Percentiles rank a stretch among this genome's conserved stretches.
Conservation (phyloP, 2,113 vertebrate species). For the Misgurnus mizolepis region DNA sequence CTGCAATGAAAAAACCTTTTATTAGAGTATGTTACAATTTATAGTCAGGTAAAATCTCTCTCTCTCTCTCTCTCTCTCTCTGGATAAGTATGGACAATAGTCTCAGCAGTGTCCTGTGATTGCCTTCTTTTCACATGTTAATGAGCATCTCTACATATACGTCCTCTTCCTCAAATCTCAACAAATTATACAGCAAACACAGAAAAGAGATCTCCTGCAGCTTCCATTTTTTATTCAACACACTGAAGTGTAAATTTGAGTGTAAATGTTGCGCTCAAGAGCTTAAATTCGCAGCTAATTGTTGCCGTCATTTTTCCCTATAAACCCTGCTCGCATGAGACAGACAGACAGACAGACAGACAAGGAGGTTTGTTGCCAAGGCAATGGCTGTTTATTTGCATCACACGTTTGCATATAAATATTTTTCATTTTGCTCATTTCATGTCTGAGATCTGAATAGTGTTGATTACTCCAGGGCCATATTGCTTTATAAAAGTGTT, state of each 20-base stretch:
- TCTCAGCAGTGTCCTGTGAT: conserved; percentile 96
- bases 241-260: conserved; percentile 99
- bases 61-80: conserved; percentile 63
- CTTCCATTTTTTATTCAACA: conserved; percentile 79
- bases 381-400: conserved; percentile 78
- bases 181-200: conserved; percentile 90
- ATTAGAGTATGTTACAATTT: conserved; percentile 58
- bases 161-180: conserved; percentile 75
- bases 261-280: conserved; percentile 94
- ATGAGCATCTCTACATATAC: conserved; percentile 91
- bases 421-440: conserved; percentile 51
- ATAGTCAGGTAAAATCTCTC: conserved; percentile 8
- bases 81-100: conserved; percentile 95
- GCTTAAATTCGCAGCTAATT: conserved; percentile 98
- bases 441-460: neutral
- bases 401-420: conserved; percentile 65
- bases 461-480: neutral
- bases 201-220: conserved; percentile 65
- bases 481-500: neutral
- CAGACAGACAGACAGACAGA: conserved; percentile 66
- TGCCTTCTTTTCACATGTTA: conserved; percentile 99
- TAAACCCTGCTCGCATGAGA: conserved; percentile 84
- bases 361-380: conserved; percentile 78
- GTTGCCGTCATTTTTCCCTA: conserved; percentile 94
- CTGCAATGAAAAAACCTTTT: conserved; percentile 30